Base-by-base conservation (phyloP, 2,888 invertebrate species). In the Caenorhabditis sp. region DNA sequence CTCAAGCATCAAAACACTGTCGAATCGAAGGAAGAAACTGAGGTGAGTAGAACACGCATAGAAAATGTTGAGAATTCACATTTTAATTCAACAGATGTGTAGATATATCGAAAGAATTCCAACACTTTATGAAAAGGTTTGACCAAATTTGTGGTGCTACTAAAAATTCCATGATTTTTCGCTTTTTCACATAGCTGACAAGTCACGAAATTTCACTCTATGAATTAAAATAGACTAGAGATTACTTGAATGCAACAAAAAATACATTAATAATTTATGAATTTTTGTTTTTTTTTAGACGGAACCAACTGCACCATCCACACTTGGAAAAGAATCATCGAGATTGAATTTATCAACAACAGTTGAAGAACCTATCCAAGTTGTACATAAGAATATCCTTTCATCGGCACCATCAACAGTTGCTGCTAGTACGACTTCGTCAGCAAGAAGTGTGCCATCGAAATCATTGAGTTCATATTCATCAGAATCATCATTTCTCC, bases 1-100 rank as follows among this genome's bases (percentile, higher is more conserved):
- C 58, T 80, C 31, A 66, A 62, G 43, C 69, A 76, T 71, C 80
- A 80, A 50, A 70, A 63, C 37, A 80, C 80, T 37, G 62, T 76
- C 23, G 80, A 80, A 61, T 80, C 80, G 10, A 70, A 58, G 36
- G 76, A 69, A 12, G 76, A 73, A 26, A 23, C 23, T 23, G 51
- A 51, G 23, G 51, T 51, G n/a, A 51, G 12, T 43, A 17, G 6
- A 17, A n/a, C n/a, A n/a, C n/a, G n/a, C n/a, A n/a, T n/a, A n/a
- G n/a, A n/a, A n/a, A n/a, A n/a, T n/a, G n/a, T n/a, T n/a, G n/a
- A n/a, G n/a, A n/a, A n/a, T n/a, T n/a, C n/a, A n/a, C n/a, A n/a
- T n/a, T 31, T 31, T 10, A 4, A 31, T 6, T 31, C 31, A 31
- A 31, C 43, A 43, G 43, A 17, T 17, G 17, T 43, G 43, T 43